phyloP scores from a whole-genome alignment of 2,888 invertebrate genomes.

The Microplitis manilae region DNA sequence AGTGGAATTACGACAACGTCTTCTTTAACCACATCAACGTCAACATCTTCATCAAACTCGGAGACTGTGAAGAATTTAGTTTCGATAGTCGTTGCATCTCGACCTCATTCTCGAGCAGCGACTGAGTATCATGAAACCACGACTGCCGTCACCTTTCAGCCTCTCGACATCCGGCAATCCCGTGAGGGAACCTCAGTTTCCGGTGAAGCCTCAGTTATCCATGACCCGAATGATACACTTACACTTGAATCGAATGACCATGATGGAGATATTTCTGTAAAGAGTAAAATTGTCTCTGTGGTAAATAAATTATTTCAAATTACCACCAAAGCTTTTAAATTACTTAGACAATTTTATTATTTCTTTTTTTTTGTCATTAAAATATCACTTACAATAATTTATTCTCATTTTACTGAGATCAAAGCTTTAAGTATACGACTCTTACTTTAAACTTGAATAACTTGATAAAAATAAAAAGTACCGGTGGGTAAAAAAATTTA shows the following conservation, averaged over 20 bases:
- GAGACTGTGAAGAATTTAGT: slow-evolving; percentile 36
- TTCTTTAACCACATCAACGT: not conserved
- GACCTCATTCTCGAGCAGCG: slow-evolving; percentile 55
- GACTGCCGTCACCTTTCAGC: slow-evolving; percentile 40
- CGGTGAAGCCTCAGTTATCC: slow-evolving; percentile 33
- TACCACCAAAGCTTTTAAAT: not conserved
- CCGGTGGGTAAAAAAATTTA: not conserved
- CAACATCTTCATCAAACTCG: not conserved
- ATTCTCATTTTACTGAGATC: not conserved
- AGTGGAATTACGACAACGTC: not conserved
- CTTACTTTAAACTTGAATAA: slow-evolving; percentile 1
- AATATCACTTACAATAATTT: not conserved
- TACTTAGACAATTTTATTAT: not conserved
- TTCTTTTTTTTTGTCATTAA: not conserved
- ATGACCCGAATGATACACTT: slow-evolving; percentile 20
- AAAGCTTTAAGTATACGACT: not conserved
- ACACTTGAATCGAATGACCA: slow-evolving; percentile 24
- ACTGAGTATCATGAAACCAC: slow-evolving; percentile 42
- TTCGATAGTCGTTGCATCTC: slow-evolving; percentile 56
- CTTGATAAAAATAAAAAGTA: not conserved
- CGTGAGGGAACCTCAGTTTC: slow-evolving; percentile 36
- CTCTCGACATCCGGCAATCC: slow-evolving; percentile 43
- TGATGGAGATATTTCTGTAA: slow-evolving; percentile 32
- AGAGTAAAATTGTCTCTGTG: slow-evolving; percentile 35
- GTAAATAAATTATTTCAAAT: slow-evolving; percentile 17